Evolutionary conservation across 2,797 vertebrate species (phyloP).

Genomic region (Carcharodon carcharias): DNA sequence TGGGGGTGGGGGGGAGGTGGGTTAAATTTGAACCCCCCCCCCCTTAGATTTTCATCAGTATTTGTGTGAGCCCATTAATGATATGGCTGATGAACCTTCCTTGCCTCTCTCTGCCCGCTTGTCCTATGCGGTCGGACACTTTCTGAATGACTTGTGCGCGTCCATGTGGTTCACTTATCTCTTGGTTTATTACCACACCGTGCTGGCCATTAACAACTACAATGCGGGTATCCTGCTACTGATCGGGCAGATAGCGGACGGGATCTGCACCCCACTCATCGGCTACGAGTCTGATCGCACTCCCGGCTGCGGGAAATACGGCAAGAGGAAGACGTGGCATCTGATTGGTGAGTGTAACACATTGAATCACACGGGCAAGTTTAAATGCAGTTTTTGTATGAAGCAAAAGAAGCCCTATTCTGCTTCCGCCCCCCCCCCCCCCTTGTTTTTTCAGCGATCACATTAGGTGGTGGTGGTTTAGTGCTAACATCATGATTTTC

Average conservation of each 20-base stretch:
- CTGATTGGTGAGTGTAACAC: conserved; percentile 66
- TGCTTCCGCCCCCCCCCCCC: too few relatives aligned
- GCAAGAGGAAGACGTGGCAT: conserved; percentile 88
- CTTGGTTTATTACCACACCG: conserved; percentile 80
- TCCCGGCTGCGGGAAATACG: conserved; percentile 63
- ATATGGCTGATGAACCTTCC: conserved; percentile 49
- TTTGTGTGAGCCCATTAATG: not conserved
- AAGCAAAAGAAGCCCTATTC: too few relatives aligned
- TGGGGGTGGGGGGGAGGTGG: too few relatives aligned
- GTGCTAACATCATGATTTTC: not conserved
- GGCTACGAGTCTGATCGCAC: conserved; percentile 77
- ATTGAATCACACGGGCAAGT: too few relatives aligned
- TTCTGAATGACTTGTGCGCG: conserved; percentile 85
- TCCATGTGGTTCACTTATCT: conserved; percentile 95
- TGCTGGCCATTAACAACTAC: conserved; percentile 71
- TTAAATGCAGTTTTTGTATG: too few relatives aligned
- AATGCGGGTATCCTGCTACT: conserved; percentile 74
- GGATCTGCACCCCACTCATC: conserved; percentile 76
- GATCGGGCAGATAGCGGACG: conserved; percentile 77
- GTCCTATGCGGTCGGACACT: conserved; percentile 78
- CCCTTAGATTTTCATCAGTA: too few relatives aligned
- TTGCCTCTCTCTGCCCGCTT: conserved; percentile 54
- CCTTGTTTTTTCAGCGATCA: too few relatives aligned
- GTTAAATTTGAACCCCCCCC: too few relatives aligned
- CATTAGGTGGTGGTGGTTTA: too few relatives aligned